Evolutionary conservation across 2,797 vertebrate species (phyloP), one percentile per base, ranked within the genome.

Genomic region (Uromys caudimaculatus): DNA sequence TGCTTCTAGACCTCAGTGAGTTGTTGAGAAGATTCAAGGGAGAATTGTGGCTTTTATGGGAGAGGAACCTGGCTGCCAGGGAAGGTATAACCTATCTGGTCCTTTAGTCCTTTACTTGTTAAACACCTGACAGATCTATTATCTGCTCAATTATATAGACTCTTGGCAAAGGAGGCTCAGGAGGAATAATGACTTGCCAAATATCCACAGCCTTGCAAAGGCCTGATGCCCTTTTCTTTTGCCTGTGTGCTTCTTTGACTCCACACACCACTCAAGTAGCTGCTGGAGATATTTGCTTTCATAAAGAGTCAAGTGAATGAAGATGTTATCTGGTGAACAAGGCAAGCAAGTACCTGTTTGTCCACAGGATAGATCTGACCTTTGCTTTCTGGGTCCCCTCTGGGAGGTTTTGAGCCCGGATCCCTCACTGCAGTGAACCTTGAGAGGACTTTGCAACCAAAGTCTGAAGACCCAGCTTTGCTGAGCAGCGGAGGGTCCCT

Each of bases 221-320:
- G 64, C 29, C 69, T 67, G 32, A 82, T 60, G 19, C 23, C 14
- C 52, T 91, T 79, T 92, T 32, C 6, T 38, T 64, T 91, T 56
- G 7, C 21, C 38, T 54, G 50, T 50, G 32, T 47, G 85, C 10
- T 6, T 90, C 41, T 90, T 91, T 81, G 50, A 73, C 52, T 56
- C 16, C 92, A 8, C 19, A 50, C 3, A n/a, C 35, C 27, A 38
- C 47, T 64, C 44, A 12, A 93, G 93, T 38, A 75, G 50, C 19
- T 91, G 50, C 7, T 38, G 69, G 58, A 94, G 82, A 93, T 77
- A 19, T 52, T 90, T 77, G 47, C 62, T 93, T 79, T 92, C 21
- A 58, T 44, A 84, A 87, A 90, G 27, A 6, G 32, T 71, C 76
- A 58, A 84, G n/a, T 93, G 77, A 92, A 85, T 50, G 71, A 67